These are phyloP conservation scores for Xenopus laevis DNA, from an alignment of 2,113 vertebrate species.

Conservation along the genomic window DNA sequence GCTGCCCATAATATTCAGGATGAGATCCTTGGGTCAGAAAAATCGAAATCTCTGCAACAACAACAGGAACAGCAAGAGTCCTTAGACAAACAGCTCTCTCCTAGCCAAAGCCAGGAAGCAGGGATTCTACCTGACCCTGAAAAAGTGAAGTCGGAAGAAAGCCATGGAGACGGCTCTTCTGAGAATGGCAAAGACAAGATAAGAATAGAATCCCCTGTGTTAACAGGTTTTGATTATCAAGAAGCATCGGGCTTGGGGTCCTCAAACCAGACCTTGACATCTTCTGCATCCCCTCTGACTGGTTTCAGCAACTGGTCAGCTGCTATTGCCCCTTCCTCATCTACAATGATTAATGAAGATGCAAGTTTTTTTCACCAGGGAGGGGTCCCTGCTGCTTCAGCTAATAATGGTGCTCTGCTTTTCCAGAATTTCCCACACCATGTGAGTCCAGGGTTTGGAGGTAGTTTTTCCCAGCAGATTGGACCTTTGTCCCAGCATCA, in stretches of 20 bases:
- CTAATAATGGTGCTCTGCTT: conserved; percentile 88
- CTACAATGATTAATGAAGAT: conserved; percentile 91
- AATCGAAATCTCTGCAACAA: conserved; percentile 82
- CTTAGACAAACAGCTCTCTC: conserved; percentile 89
- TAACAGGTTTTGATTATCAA: conserved; percentile 94
- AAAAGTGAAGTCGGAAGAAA: conserved; percentile 80
- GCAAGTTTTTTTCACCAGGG: conserved; percentile 92
- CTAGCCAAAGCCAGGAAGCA: conserved; percentile 82
- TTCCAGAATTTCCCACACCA: conserved; percentile 98
- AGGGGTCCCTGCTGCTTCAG: conserved; percentile 83
- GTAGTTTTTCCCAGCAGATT: conserved; percentile 94
- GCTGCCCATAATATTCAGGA: conserved; percentile 96
- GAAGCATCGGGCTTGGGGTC: conserved; percentile 88
- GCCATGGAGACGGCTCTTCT: conserved; percentile 78
- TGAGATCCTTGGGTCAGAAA: conserved; percentile 96
- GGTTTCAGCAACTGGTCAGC: conserved; percentile 98
- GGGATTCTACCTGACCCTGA: conserved; percentile 86
- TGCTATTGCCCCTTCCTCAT: conserved; percentile 89
- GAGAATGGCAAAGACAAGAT: conserved; percentile 85
- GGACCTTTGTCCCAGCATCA: conserved; percentile 94
- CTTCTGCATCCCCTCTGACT: conserved; percentile 89
- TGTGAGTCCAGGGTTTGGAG: conserved; percentile 89
- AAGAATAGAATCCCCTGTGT: conserved; percentile 88
- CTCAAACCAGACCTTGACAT: conserved; percentile 83
- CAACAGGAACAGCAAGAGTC: conserved; percentile 88